phyloP scores from a whole-genome alignment of 2,113 vertebrate genomes.

The Grallaria varia region DNA sequence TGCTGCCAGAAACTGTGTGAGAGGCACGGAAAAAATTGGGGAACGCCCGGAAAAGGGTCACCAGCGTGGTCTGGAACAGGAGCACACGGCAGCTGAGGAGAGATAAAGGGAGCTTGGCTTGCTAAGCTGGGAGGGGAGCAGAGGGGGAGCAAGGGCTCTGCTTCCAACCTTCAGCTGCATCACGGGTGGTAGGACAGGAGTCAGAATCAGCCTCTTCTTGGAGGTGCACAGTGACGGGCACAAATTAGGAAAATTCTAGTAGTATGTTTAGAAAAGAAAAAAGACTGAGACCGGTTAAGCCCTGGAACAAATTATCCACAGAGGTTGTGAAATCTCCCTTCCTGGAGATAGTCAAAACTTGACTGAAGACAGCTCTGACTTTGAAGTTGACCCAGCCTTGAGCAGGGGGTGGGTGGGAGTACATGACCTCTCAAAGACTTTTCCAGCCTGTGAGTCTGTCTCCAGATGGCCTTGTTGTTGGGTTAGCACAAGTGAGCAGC shows the following conservation, averaged over 20 bases:
- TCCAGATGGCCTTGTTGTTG: neutral
- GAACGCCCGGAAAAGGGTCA: neutral
- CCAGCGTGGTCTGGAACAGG: neutral
- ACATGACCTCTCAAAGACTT: neutral
- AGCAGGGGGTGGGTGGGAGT: neutral
- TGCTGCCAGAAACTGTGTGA: neutral
- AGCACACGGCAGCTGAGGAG: neutral
- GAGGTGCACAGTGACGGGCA: neutral
- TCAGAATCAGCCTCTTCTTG: neutral
- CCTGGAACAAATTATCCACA: slow-evolving; percentile 20
- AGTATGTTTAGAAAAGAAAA: neutral
- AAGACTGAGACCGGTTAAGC: neutral
- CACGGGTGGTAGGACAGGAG: neutral
- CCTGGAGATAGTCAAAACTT: neutral
- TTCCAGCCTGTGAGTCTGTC: neutral
- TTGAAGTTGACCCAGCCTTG: slow-evolving; percentile 19
- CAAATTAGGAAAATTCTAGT: slow-evolving; percentile 23
- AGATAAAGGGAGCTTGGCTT: neutral
- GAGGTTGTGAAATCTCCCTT: slow-evolving; percentile 44
- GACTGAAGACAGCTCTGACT: slow-evolving; percentile 6
- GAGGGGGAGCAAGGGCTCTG: neutral
- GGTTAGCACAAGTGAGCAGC: neutral
- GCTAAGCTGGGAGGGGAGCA: neutral
- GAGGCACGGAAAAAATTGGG: neutral
- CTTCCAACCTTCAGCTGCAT: neutral